These are phyloP conservation scores for Microtus montanus DNA, from an alignment of 2,113 vertebrate species.

Conservation along the genomic window DNA sequence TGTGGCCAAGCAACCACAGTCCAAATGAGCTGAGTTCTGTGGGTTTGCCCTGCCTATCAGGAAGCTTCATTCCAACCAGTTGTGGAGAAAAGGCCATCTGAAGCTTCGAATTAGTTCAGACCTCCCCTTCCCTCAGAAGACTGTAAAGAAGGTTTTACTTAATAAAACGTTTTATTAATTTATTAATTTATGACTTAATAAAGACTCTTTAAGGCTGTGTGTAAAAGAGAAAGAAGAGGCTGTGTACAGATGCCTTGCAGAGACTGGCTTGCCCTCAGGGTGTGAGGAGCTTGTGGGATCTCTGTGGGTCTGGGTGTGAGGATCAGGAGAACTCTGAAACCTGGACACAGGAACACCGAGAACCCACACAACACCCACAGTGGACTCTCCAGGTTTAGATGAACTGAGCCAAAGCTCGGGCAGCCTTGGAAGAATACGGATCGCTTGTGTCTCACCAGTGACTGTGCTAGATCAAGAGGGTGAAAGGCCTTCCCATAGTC, in stretches of 20 bases:
- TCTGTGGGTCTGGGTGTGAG: not conserved
- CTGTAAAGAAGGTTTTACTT: not conserved
- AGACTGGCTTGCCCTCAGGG: not conserved
- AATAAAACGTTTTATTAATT: not conserved
- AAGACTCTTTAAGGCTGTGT: not conserved
- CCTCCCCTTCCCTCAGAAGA: not conserved
- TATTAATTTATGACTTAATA: no score
- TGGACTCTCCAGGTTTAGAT: not conserved
- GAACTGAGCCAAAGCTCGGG: not conserved
- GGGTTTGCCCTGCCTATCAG: not conserved
- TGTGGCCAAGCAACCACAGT: slow-evolving; percentile 1
- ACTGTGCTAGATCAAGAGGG: not conserved
- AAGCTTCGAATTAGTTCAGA: slow-evolving; percentile 12
- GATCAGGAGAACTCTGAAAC: not conserved
- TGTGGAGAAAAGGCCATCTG: not conserved
- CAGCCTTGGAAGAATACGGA: not conserved
- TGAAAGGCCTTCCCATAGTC: not conserved
- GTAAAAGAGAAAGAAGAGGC: not conserved
- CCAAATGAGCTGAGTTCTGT: slow-evolving; percentile 21
- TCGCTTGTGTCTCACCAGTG: not conserved
- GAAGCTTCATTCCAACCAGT: not conserved
- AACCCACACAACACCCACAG: not conserved
- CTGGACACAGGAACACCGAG: not conserved
- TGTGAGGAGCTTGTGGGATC: not conserved
- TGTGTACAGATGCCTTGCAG: no score